phyloP scores from a whole-genome alignment of 2,797 vertebrate genomes.

The Coregonus ussuriensis region DNA sequence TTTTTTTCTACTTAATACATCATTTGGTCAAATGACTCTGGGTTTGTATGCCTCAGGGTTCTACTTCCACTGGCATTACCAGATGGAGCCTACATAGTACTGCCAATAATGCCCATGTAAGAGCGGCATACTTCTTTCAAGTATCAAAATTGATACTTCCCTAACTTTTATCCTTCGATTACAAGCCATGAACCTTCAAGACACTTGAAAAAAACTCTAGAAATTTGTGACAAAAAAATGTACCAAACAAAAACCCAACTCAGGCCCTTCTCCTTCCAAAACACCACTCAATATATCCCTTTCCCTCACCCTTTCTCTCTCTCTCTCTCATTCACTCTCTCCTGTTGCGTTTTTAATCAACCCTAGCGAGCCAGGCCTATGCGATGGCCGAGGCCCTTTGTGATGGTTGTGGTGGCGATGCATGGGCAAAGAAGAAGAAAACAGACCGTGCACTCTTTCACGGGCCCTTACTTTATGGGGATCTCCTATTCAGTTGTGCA shows the following conservation, averaged over 20 bases:
- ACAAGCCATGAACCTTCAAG: constrained; percentile 47
- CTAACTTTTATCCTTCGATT: constrained; percentile 42
- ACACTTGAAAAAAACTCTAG: constrained; percentile 48
- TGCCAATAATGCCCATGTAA: neutral
- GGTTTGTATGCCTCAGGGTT: neutral
- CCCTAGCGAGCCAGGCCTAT: constrained; percentile 43
- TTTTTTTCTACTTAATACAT: constrained; percentile 9
- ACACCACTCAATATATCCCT: constrained; percentile 49
- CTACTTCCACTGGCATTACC: neutral
- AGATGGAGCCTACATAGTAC: neutral
- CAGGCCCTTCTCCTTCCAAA: constrained; percentile 14
- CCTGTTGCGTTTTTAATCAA: constrained; percentile 41
- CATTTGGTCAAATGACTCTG: neutral
- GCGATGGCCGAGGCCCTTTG: constrained; percentile 73
- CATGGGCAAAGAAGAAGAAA: constrained; percentile 61
- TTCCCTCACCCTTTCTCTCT: constrained; percentile 73
- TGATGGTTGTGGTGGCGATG: constrained; percentile 58
- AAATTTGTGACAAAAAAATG: neutral
- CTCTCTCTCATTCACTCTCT: constrained; percentile 48
- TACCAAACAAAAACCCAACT: constrained; percentile 21
- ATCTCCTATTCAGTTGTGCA: constrained; percentile 94
- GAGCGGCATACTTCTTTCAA: neutral
- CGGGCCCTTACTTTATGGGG: constrained; percentile 84
- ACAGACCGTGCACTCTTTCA: constrained; percentile 82
- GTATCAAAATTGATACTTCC: constrained; percentile 42